Conservation (phyloP, 1,140 invertebrate genomes). For the Geopemphigus sp. region DNA sequence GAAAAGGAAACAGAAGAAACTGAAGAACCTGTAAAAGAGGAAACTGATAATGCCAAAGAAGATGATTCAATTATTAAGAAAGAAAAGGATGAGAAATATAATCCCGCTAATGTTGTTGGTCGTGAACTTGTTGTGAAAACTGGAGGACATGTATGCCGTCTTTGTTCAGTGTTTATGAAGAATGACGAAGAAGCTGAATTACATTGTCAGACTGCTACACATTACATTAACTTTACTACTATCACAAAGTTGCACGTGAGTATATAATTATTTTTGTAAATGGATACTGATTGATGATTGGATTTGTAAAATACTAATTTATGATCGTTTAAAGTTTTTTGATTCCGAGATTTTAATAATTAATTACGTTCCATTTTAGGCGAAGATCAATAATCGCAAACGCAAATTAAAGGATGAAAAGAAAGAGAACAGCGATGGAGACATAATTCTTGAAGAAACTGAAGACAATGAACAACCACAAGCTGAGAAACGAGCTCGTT, state of each 20-base stretch:
- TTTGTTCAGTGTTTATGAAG: conserved; percentile 53
- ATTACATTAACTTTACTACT: conserved; percentile 53
- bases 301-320: too few species aligned
- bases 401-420: conserved; percentile 53
- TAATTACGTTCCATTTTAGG: conserved; percentile 4
- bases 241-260: conserved; percentile 52
- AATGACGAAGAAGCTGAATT: conserved; percentile 52
- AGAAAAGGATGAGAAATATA: conserved; percentile 52
- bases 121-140: conserved; percentile 52
- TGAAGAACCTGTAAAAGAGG: conserved; percentile 3
- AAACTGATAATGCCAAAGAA: conserved; percentile 50
- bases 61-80: conserved; percentile 37
- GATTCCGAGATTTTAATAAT: too few species aligned
- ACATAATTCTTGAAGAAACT: conserved; percentile 46
- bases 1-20: conserved; percentile 51
- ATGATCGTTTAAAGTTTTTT: too few species aligned
- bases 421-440: conserved; percentile 51
- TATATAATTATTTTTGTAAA: neutral
- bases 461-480: conserved; percentile 40
- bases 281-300: too few species aligned
- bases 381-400: conserved; percentile 49
- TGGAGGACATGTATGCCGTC: conserved; percentile 52
- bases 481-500: conserved; percentile 51
- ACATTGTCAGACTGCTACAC: conserved; percentile 53
- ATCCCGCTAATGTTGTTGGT: conserved; percentile 52